Evolutionary conservation across 2,113 vertebrate genomes (phyloP), one percentile per base, ranked within the genome.

Genomic region (Crocuta crocuta): DNA sequence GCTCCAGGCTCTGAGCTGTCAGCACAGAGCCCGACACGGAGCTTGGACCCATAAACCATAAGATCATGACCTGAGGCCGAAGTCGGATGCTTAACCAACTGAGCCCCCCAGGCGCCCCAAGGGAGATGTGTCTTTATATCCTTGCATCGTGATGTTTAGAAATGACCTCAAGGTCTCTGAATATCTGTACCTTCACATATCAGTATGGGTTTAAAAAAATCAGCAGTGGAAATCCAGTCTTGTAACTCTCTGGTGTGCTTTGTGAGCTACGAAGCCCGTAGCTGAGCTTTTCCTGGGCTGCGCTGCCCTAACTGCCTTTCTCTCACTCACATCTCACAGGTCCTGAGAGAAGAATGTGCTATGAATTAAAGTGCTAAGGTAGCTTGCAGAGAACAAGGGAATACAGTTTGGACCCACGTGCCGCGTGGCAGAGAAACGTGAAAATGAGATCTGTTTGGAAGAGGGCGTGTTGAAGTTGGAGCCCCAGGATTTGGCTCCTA

Each of bases 371-470:
- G 17, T 1, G 13, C 53, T 71, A 21, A 63, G n/a, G 73, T 17
- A 16, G 13, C 79, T 63, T 45, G 53, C 28, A 24, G 73, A 80
- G 71, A 86, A 79, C 13, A 23, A 7, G 8, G 61, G 19, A 53
- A 43, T 4, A 6, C 3, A 21, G 5, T n/a, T n/a, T 55, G 31
- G 68, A 50, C 78, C 8, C 0, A 21, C 1, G 0, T 2, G 48
- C 28, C 5, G 2, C 12, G 31, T 35, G 71, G 10, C 43, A 39
- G 71, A 78, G 33, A 61, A 61, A 5, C 3, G 1, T 10, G 13
- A 39, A 79, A 35, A 23, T 6, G 35, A 48, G 4, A 3, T 58
- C 33, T 21, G 50, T 31, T 55, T 70, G 78, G 53, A 80, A 80
- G 66, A 31, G 65, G 13, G 4, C 12, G 7, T 5, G 45, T 50